Base-by-base conservation (phyloP, 2,113 vertebrate genomes). In the Tragelaphus imberbis region DNA sequence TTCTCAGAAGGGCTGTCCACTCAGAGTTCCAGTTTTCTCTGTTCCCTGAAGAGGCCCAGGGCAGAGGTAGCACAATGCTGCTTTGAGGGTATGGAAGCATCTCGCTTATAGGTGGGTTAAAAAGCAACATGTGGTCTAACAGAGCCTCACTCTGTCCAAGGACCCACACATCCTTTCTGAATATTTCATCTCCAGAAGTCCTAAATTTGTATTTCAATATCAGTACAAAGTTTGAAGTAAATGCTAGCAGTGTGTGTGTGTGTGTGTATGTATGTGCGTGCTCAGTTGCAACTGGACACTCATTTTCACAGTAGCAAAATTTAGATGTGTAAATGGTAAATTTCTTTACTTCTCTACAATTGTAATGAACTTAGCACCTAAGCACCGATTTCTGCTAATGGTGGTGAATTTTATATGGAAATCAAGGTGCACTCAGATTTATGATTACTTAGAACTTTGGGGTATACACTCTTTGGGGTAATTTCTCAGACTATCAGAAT, bases 1-100 rank as follows among this genome's bases (percentile, higher is more conserved):
- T 40, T 90, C 88, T 97, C 87, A 19, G 80, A 91, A 96, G 91
- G n/a, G 63, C 90, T 68, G 21, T 96, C 92, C 65, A 9, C 80
- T 40, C 87, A 87, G 10, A 53, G 75, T 28, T 55, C 56, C 51
- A 19, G 5, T 44, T 84, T 84, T 55, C 49, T 95, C 53, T 84
- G 27, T 56, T 91, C 28, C 86, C 87, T 55, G 40, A 58, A 33
- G 40, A 82, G 25, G 6, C 28, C 68, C 77, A 21, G 82, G 56
- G 84, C 11, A 53, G 47, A 65, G 88, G 25, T 15, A 85, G 82
- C 36, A 75, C 36, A 81, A 16, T 21, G 11, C 15, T 49, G 49
- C 63, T 44, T 28, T 16, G 27, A 3, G 47, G 14, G n/a, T 80
- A 47, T 4, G 79, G 25, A 92, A 79, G 13, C 47, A 51, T 91